Conservation (phyloP, 2,797 vertebrate genomes). For the Bradypus variegatus region DNA sequence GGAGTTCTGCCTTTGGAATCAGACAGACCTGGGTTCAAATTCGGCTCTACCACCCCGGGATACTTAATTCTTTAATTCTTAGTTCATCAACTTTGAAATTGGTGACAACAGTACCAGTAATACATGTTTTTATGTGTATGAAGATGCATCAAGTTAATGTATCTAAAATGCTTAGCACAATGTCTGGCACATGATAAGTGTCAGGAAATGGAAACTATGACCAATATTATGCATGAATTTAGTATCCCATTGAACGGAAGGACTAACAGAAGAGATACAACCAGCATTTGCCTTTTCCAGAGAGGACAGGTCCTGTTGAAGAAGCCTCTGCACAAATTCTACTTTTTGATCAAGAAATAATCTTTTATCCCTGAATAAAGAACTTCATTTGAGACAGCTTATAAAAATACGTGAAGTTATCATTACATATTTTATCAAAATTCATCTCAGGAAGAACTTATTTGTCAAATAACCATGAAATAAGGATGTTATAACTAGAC, state of each 20-base stretch:
- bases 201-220: background rate
- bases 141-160: background rate
- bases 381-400: conserved; percentile 5
- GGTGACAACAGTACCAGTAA: background rate
- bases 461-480: conserved; percentile 19
- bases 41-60: background rate
- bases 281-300: background rate
- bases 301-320: background rate
- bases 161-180: background rate
- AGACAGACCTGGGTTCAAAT: background rate
- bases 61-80: background rate
- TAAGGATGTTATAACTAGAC: conserved; percentile 40
- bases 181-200: background rate
- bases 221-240: background rate
- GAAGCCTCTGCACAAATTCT: conserved; percentile 5
- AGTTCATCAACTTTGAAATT: background rate
- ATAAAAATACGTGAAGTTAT: conserved; percentile 18
- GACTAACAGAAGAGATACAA: background rate
- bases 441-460: conserved; percentile 43
- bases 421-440: conserved; percentile 36
- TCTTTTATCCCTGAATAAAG: conserved; percentile 5
- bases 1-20: background rate
- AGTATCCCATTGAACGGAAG: background rate
- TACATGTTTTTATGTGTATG: background rate
- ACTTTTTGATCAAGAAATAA: conserved; percentile 28